These are phyloP conservation scores for Meloidogyne chitwoodi DNA, from an alignment of 1,140 invertebrate species.

Conservation along the genomic window DNA sequence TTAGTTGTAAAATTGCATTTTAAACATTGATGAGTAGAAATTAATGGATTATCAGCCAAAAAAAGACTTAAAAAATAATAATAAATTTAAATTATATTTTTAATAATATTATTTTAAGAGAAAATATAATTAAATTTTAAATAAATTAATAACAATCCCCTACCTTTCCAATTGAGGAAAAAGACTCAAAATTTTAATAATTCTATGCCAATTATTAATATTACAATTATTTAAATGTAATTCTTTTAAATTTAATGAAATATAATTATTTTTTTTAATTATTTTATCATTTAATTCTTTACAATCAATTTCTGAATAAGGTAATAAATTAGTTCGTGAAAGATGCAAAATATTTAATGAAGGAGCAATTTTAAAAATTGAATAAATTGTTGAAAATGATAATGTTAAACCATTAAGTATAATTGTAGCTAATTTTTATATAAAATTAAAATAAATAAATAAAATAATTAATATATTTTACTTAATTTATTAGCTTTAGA, in stretches of 20 bases:
- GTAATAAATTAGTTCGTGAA: background rate
- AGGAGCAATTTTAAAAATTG: background rate
- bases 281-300: background rate
- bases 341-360: background rate
- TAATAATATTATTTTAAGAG: too few relatives aligned
- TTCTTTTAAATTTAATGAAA: slow-evolving; percentile 6
- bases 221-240: slow-evolving; percentile 31
- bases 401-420: slow-evolving; percentile 11
- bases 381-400: background rate
- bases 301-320: background rate
- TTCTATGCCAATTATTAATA: slow-evolving; percentile 23
- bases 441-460: background rate
- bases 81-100: too few relatives aligned
- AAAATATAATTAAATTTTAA: too few relatives aligned
- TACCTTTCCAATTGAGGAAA: slow-evolving; percentile 20
- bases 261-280: background rate
- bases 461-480: background rate
- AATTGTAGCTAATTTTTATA: slow-evolving; percentile 1
- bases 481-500: slow-evolving; percentile 5
- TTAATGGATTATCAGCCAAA: slow-evolving; percentile 6
- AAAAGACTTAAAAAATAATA: background rate
- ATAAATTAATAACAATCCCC: too few relatives aligned
- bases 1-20: slow-evolving; percentile 1
- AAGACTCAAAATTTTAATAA: background rate
- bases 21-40: background rate